Conservation (phyloP, 2,888 invertebrate genomes). For the Amphipyra tragopoginis region DNA sequence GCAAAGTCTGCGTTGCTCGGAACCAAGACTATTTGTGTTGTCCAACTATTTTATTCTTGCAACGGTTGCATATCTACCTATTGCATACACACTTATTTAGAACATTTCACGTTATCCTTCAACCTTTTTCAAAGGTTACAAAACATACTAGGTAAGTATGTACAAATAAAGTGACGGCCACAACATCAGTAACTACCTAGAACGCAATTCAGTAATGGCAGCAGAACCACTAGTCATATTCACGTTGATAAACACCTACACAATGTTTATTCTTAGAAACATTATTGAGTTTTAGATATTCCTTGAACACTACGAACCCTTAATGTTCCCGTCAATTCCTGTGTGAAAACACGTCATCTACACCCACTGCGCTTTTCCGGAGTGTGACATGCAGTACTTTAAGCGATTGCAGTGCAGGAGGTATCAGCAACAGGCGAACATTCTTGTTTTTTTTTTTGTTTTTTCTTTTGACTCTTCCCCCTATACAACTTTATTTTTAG, state of each 20-base stretch:
- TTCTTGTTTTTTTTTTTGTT: too few relatives aligned
- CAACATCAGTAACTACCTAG: constrained; percentile 17
- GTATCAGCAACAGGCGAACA: not conserved
- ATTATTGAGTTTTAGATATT: constrained; percentile 20
- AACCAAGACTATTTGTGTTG: constrained; percentile 26
- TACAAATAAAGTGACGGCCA: constrained; percentile 11
- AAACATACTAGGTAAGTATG: constrained; percentile 8
- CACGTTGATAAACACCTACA: constrained; percentile 37
- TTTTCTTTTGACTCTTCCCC: too few relatives aligned
- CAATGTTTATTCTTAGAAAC: constrained; percentile 44
- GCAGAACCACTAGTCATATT: constrained; percentile 23
- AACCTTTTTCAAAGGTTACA: constrained; percentile 10
- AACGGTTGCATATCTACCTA: not conserved
- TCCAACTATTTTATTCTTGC: constrained; percentile 5
- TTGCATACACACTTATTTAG: too few relatives aligned
- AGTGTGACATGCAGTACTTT: too few relatives aligned
- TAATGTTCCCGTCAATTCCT: constrained; percentile 12
- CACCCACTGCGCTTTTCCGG: not conserved
- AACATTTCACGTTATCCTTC: not conserved
- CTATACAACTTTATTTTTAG: too few relatives aligned
- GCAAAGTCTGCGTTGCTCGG: constrained; percentile 3
- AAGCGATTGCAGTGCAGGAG: not conserved
- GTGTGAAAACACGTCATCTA: not conserved
- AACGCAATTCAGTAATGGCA: constrained; percentile 45
- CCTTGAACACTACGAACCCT: not conserved